Percentiles rank a stretch among this genome's conserved stretches.
phyloP scores from a whole-genome alignment of 2,888 invertebrate genomes.

The Cactoblastis cactorum region DNA sequence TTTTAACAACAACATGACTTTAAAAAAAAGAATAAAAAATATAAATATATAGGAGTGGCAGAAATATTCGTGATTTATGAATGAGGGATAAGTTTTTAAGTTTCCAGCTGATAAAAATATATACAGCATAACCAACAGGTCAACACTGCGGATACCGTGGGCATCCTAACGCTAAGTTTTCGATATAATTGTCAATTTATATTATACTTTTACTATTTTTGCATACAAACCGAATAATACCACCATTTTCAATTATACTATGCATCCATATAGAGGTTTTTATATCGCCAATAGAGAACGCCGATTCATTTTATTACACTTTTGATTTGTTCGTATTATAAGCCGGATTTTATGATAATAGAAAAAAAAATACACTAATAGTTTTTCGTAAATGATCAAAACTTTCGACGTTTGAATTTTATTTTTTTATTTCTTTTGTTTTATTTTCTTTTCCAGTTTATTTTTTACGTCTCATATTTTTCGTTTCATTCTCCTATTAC shows the following conservation, averaged over 20 bases:
- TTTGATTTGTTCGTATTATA: conserved; percentile 53
- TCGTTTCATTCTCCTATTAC: conserved; percentile 62
- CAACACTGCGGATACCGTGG: conserved; percentile 73
- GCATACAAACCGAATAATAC: conserved; percentile 68
- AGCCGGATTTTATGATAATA: conserved; percentile 44
- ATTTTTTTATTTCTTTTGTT: conserved; percentile 40
- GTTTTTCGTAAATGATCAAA: conserved; percentile 44
- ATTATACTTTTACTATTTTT: conserved; percentile 70
- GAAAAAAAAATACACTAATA: conserved; percentile 43
- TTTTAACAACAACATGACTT: conserved; percentile 28
- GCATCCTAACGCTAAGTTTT: conserved; percentile 75
- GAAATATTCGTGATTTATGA: conserved; percentile 39
- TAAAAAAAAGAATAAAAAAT: conserved; percentile 22
- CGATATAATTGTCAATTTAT: conserved; percentile 65
- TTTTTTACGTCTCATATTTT: conserved; percentile 38
- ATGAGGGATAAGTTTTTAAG: conserved; percentile 76
- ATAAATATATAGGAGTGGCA: conserved; percentile 45
- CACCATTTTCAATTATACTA: conserved; percentile 61
- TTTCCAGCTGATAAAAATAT: conserved; percentile 63
- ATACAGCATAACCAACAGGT: conserved; percentile 65
- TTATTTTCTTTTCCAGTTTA: conserved; percentile 44
- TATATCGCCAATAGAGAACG: conserved; percentile 50
- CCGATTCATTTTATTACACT: conserved; percentile 54
- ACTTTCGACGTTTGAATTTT: conserved; percentile 39
- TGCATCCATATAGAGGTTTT: conserved; percentile 64